Evolutionary conservation across 2,888 invertebrate species (phyloP).

Genomic region (Chrysina gloriosa): DNA sequence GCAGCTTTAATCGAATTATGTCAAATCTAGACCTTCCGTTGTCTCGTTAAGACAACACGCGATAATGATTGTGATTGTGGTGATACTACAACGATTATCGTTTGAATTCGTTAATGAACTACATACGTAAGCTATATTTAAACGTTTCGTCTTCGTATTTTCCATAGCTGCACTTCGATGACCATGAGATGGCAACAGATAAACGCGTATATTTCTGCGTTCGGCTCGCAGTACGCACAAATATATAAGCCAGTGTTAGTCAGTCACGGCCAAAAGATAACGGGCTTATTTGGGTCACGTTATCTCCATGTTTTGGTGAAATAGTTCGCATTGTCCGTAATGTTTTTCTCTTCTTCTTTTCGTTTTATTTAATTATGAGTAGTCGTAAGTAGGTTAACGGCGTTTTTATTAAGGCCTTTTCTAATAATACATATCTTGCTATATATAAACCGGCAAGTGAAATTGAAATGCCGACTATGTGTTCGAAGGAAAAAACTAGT

Average conservation of each 20-base stretch:
- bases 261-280: constrained; percentile 50
- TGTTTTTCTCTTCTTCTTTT: constrained; percentile 17
- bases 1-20: neutral
- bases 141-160: constrained; percentile 11
- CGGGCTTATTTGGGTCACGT: constrained; percentile 46
- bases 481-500: constrained; percentile 10
- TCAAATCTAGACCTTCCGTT: constrained; percentile 15
- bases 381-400: constrained; percentile 39
- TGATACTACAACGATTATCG: constrained; percentile 15
- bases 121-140: neutral
- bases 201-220: neutral
- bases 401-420: constrained; percentile 25
- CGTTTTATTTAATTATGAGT: too few species aligned
- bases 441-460: constrained; percentile 23
- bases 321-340: constrained; percentile 39
- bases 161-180: constrained; percentile 14
- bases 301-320: constrained; percentile 48
- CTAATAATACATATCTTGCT: constrained; percentile 6
- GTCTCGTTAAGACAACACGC: neutral
- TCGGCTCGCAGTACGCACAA: constrained; percentile 26
- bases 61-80: too few species aligned
- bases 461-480: constrained; percentile 11
- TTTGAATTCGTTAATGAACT: constrained; percentile 29
- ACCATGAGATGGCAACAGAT: constrained; percentile 33
- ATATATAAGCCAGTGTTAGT: constrained; percentile 48